Percentiles rank a stretch among this genome's conserved stretches.
Evolutionary conservation across 2,797 vertebrate genomes (phyloP).

Genomic region (Channa striata): DNA sequence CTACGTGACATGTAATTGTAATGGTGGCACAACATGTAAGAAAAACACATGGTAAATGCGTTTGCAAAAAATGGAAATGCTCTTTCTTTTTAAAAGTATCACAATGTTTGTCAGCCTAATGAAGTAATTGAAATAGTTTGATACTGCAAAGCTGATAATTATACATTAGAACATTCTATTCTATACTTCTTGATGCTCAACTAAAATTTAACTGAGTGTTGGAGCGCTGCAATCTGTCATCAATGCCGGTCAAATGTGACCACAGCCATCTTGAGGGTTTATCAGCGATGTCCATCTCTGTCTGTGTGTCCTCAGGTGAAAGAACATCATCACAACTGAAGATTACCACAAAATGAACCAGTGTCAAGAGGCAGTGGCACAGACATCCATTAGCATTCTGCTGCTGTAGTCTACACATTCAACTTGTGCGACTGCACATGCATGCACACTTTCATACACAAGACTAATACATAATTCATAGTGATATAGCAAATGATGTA

Average conservation of each 20-base stretch:
- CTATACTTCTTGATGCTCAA: constrained; percentile 5
- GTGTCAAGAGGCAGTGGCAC: constrained; percentile 13
- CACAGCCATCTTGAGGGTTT: constrained; percentile 3
- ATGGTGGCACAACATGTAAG: too few relatives aligned
- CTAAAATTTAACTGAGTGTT: constrained; percentile 5
- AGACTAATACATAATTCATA: constrained; percentile 67
- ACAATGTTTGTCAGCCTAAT: not conserved
- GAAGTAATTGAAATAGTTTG: not conserved
- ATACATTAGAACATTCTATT: not conserved
- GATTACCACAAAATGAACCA: constrained; percentile 44
- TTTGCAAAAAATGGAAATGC: too few relatives aligned
- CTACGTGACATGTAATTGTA: too few relatives aligned
- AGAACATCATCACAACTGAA: constrained; percentile 30
- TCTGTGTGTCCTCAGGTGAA: constrained; percentile 20
- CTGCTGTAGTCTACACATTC: constrained; percentile 9
- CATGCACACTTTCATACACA: constrained; percentile 6
- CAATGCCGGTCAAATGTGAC: constrained; percentile 28
- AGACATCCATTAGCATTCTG: constrained; percentile 47
- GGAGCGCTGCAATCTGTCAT: constrained; percentile 15
- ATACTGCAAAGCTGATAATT: constrained; percentile 4
- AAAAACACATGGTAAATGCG: too few relatives aligned
- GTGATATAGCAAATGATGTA: constrained; percentile 61
- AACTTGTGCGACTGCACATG: constrained; percentile 33
- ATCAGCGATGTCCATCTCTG: constrained; percentile 7
- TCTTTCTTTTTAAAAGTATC: too few relatives aligned